These are phyloP conservation scores for Zygothrica quintamaculata DNA, from an alignment of 2,888 invertebrate species.

Conservation along the genomic window DNA sequence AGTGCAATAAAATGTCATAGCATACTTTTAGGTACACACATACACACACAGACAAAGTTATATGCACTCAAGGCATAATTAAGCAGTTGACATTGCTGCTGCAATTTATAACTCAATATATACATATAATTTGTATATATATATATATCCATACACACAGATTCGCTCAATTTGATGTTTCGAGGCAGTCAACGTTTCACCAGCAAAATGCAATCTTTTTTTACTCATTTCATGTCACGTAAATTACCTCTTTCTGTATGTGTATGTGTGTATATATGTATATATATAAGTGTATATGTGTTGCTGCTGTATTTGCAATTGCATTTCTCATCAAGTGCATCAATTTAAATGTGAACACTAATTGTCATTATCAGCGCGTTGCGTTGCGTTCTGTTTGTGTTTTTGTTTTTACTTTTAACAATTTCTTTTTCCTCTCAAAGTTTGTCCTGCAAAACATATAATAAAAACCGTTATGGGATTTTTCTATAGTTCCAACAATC, in stretches of 20 bases:
- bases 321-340: conserved; percentile 79
- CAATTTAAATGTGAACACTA: conserved; percentile 81
- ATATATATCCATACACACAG: conserved; percentile 3
- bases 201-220: conserved; percentile 79
- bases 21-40: conserved; percentile 25
- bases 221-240: conserved; percentile 52
- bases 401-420: conserved; percentile 7
- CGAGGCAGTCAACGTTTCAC: no score
- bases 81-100: conserved; percentile 55
- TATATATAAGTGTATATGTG: conserved; percentile 17
- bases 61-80: conserved; percentile 49
- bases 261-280: conserved; percentile 10
- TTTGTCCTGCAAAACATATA: conserved; percentile 7
- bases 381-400: conserved; percentile 29
- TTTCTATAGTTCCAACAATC: conserved; percentile 16
- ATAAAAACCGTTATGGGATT: conserved; percentile 21
- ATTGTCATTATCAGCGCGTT: conserved; percentile 78
- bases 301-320: conserved; percentile 63
- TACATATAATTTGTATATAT: conserved; percentile 12
- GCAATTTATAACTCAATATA: conserved; percentile 65
- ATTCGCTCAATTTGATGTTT: conserved; percentile 46
- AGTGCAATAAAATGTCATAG: conserved; percentile 40
- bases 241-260: conserved; percentile 61
- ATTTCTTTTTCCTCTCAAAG: neutral
- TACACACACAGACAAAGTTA: neutral